Evolutionary conservation across 2,888 invertebrate genomes (phyloP), one percentile per base, ranked within the genome.

Genomic region (Halictus quadricinctus): DNA sequence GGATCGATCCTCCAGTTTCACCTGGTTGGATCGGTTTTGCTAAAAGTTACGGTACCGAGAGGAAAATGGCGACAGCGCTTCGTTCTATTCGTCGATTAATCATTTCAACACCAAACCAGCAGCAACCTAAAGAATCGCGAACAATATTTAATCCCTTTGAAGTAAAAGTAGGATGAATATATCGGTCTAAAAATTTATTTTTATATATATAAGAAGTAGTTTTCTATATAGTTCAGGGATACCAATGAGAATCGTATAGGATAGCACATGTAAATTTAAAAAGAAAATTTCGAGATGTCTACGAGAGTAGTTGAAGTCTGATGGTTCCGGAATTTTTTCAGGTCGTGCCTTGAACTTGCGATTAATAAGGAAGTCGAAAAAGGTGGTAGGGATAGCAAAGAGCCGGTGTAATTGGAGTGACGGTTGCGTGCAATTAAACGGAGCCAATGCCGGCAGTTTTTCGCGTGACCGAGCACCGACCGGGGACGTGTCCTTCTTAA

Each of bases 401-500:
- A 41, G 15, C 15, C 66, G 10, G 41, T 36, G 36, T 58, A 74
- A 72, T 74, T 69, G 48, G 43, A 18, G 6, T 25, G 15, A 21
- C 18, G 29, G 36, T 41, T 41, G 36, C 29, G 13, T 25, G 83
- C 79, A 79, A 86, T 84, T 81, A 87, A 83, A 64, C 21, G 36
- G 50, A 43, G 43, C 36, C n/a, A 48, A 41, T 25, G 46, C 54
- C 41, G 54, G 48, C 25, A 15, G 73, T 86, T 84, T 76, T 84
- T 79, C 80, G 36, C 81, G 72, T 36, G 80, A 43, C 73, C 66
- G 46, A 74, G 72, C 64, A 70, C 50, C 85, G 48, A n/a, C 64
- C 69, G 58, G 43, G 12, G 29, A 74, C 76, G 72, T 77, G 79
- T 80, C 72, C 80, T 87, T 83, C 76, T 90, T 90, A 90, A 88